Conservation (phyloP, 1,140 invertebrate species). For the Lordiphosa stackelbergi region DNA sequence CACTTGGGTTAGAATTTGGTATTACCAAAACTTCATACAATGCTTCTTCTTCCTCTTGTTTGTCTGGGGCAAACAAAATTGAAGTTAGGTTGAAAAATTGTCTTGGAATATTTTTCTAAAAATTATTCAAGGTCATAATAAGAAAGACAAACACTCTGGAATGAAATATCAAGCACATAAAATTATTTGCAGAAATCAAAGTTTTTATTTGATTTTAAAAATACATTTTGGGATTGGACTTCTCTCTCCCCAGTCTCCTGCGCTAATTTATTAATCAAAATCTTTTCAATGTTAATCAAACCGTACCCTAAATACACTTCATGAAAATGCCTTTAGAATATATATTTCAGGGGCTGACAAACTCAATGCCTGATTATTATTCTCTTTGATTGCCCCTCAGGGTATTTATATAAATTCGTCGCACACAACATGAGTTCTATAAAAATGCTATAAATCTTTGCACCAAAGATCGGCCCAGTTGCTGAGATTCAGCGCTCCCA, state of each 20-base stretch:
- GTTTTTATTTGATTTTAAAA: slow-evolving; percentile 30
- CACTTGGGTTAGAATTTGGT: slow-evolving; percentile 41
- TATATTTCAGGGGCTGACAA: neutral
- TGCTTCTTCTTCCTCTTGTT: slow-evolving; percentile 27
- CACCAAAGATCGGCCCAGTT: slow-evolving; percentile 33
- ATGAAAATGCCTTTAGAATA: neutral
- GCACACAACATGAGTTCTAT: slow-evolving; percentile 39
- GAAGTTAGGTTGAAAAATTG: slow-evolving; percentile 8
- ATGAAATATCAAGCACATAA: slow-evolving; percentile 4
- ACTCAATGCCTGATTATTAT: slow-evolving; percentile 3
- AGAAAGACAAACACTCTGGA: slow-evolving; percentile 16
- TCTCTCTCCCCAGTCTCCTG: slow-evolving; percentile 6
- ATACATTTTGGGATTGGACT: slow-evolving; percentile 18
- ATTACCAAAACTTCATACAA: slow-evolving; percentile 28
- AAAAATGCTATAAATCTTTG: slow-evolving; percentile 54
- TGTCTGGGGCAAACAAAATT: slow-evolving; percentile 41
- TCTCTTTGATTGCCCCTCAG: slow-evolving; percentile 3
- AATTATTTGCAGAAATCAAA: slow-evolving; percentile 12
- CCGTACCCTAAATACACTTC: slow-evolving; percentile 5
- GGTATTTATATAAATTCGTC: slow-evolving; percentile 48
- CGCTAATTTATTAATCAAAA: slow-evolving; percentile 32
- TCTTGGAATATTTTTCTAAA: slow-evolving; percentile 25
- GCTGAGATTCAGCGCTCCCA: neutral
- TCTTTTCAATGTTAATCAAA: slow-evolving; percentile 1
- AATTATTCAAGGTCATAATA: slow-evolving; percentile 22